Evolutionary conservation across 2,797 vertebrate genomes (phyloP), one percentile per base, ranked within the genome.

Genomic region (Rallus crepitans): DNA sequence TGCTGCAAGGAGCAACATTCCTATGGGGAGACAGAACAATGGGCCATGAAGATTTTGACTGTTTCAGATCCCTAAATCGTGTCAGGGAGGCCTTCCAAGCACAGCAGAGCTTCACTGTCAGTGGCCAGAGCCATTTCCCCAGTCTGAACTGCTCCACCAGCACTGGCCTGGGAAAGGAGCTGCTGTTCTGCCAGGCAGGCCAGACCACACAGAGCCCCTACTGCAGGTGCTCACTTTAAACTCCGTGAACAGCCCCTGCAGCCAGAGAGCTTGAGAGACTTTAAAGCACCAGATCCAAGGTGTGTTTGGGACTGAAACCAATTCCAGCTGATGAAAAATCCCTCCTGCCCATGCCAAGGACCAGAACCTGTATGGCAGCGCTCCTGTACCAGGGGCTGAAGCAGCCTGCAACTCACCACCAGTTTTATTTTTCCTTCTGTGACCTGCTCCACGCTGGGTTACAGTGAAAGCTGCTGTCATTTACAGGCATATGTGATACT

Each of bases 131-230:
- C 33, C 37, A 76, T 42, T 45, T 39, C 18, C 42, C 37, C 5
- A 2, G 59, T 45, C 23, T 59, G 73, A 80, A 47, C n/a, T 31
- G 25, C 47, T 72, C 33, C 33, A 37, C 55, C n/a, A 90, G 18
- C 0, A 0, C 20, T 24, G 5, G 1, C 25, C 45, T 52, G 57
- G 61, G 72, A 61, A 55, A 73, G 56, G 9, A 63, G 40, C n/a
- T 47, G 65, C 82, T 6, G 1, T 25, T 66, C 27, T 63, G 18
- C 25, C 48, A 59, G 8, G 14, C 10, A 40, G 68, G 20, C 2
- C 9, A 73, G 28, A 68, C 35, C 42, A 63, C 27, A 82, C 75
- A 31, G 31, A 61, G 42, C 17, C 45, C 40, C 42, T 57, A 72
- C 68, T 45, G 57, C 8, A 68, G 24, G 27, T 25, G 31, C 33